These are phyloP conservation scores for Gila orcuttii DNA, from an alignment of 2,113 vertebrate species.

Conservation along the genomic window DNA sequence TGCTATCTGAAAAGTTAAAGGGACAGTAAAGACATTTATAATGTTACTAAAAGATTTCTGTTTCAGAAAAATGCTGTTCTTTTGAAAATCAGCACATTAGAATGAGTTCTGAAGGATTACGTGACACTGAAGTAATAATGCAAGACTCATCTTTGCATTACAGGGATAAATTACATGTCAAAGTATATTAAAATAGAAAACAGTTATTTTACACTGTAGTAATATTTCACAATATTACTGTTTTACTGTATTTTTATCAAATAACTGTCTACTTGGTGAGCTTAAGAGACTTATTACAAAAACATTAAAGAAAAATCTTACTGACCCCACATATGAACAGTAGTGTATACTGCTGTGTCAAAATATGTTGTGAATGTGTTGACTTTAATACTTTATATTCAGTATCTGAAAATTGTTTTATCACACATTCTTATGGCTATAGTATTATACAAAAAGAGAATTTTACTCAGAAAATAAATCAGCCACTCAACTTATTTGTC, in stretches of 20 bases:
- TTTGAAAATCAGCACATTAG: not conserved
- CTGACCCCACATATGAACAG: too few relatives aligned
- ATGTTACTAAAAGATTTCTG: not conserved
- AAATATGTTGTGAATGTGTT: not conserved
- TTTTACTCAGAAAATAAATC: not conserved
- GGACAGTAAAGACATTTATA: not conserved
- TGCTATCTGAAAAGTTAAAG: not conserved
- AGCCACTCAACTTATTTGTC: not conserved
- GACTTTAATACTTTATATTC: not conserved
- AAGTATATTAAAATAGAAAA: not conserved
- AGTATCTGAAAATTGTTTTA: slow-evolving; percentile 2
- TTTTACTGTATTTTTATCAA: too few relatives aligned
- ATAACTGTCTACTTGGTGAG: too few relatives aligned
- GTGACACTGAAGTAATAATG: not conserved
- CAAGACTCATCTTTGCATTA: not conserved
- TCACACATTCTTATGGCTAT: not conserved
- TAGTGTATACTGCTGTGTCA: not conserved
- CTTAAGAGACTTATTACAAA: not conserved
- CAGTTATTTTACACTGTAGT: not conserved
- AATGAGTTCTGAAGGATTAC: not conserved
- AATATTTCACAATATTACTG: not conserved
- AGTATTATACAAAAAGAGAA: not conserved
- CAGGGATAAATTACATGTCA: not conserved
- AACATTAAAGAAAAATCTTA: not conserved
- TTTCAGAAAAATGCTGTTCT: not conserved